These are phyloP conservation scores for Hycleus cichorii DNA, from an alignment of 1,140 invertebrate species.

Conservation along the genomic window DNA sequence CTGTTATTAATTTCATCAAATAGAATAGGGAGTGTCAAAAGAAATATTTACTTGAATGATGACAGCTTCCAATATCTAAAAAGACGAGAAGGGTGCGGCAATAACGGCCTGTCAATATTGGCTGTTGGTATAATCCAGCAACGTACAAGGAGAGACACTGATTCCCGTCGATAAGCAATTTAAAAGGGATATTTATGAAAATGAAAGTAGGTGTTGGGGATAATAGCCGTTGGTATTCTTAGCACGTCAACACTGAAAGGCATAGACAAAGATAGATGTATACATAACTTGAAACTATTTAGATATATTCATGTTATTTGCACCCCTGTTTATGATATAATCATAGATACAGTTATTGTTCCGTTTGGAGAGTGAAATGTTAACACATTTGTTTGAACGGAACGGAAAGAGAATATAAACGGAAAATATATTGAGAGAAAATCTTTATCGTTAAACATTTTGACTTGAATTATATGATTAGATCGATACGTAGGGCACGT, in stretches of 20 bases:
- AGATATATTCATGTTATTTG: constrained; percentile 25
- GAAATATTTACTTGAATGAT: too few species aligned
- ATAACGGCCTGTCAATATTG: constrained; percentile 7
- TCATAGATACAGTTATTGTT: constrained; percentile 27
- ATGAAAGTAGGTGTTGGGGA: constrained; percentile 29
- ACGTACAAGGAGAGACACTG: constrained; percentile 9
- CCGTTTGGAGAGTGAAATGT: constrained; percentile 1
- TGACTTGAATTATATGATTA: too few species aligned
- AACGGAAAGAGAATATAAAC: too few species aligned
- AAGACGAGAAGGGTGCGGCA: too few species aligned
- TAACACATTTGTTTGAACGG: too few species aligned
- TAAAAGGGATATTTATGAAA: constrained; percentile 33
- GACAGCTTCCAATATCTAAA: too few species aligned
- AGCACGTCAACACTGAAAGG: constrained; percentile 24
- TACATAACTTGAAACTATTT: constrained; percentile 15
- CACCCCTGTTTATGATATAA: constrained; percentile 7
- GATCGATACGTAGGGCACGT: too few species aligned
- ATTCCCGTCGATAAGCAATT: constrained; percentile 30
- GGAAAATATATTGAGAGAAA: too few species aligned
- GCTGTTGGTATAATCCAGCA: constrained; percentile 9
- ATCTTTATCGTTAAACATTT: too few species aligned
- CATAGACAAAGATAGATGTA: constrained; percentile 10
- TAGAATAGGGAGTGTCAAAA: too few species aligned
- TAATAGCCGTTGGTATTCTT: constrained; percentile 25
- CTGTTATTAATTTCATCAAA: too few species aligned